Conservation (phyloP, 2,888 invertebrate species). For the Melieria omissa region DNA sequence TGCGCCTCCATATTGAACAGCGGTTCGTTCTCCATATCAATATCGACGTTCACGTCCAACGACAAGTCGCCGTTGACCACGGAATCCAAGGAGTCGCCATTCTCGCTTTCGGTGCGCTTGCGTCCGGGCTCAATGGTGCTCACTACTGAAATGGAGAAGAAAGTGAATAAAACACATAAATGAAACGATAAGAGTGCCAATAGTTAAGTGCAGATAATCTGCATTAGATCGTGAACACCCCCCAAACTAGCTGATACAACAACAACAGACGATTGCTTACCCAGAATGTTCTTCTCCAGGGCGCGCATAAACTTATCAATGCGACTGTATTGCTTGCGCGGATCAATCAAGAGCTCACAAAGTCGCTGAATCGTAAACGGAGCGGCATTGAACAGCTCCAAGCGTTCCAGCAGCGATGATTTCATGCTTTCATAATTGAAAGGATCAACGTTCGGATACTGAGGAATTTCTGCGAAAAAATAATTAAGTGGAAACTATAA, state of each 20-base stretch:
- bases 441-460: conserved; percentile 90
- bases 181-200: no score
- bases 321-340: conserved; percentile 92
- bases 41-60: conserved; percentile 71
- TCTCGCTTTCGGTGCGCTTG: conserved; percentile 74
- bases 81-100: conserved; percentile 72
- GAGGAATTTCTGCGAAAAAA: conserved; percentile 75
- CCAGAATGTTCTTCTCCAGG: conserved; percentile 90
- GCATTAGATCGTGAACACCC: no score
- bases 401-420: conserved; percentile 80
- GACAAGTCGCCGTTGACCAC: conserved; percentile 68
- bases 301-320: conserved; percentile 98
- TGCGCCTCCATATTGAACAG: conserved; percentile 57
- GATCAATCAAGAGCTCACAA: conserved; percentile 91
- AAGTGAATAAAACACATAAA: background rate
- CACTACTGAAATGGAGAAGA: conserved; percentile 71
- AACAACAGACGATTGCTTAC: conserved; percentile 49
- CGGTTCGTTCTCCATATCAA: conserved; percentile 70
- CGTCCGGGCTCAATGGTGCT: conserved; percentile 78
- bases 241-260: no score
- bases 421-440: conserved; percentile 92
- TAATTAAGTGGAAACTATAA: background rate
- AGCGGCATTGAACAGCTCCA: conserved; percentile 87
- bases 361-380: conserved; percentile 97
- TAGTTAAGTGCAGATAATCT: no score